These are phyloP conservation scores for Heliconius himera DNA, from an alignment of 1,140 invertebrate genomes.

Conservation along the genomic window DNA sequence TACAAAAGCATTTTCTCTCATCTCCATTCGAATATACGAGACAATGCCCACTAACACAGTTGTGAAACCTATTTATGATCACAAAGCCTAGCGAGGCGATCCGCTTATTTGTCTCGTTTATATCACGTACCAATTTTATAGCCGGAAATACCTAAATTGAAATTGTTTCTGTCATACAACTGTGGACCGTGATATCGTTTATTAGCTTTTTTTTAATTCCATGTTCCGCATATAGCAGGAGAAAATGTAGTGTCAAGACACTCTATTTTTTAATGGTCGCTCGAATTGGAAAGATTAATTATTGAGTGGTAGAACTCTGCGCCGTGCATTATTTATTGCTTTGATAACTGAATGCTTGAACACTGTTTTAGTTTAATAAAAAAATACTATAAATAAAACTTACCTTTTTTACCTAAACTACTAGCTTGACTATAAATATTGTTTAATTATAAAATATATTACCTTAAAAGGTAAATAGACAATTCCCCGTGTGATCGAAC, in stretches of 20 bases:
- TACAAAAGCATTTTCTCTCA: neutral
- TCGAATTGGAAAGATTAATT: neutral
- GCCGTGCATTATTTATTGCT: no score
- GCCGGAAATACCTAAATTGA: constrained; percentile 73
- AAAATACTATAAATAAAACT: no score
- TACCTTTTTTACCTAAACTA: no score
- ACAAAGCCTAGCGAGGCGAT: neutral
- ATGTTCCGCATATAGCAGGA: neutral
- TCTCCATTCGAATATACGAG: neutral
- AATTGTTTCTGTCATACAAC: constrained; percentile 55
- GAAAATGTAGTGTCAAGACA: neutral
- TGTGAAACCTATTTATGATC: neutral
- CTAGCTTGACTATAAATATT: no score
- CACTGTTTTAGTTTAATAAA: no score
- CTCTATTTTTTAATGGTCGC: neutral
- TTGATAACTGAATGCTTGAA: no score
- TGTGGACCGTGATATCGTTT: constrained; percentile 41
- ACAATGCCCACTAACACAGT: neutral
- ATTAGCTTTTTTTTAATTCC: neutral
- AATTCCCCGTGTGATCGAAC: no score
- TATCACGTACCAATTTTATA: constrained; percentile 77
- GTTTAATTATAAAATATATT: no score
- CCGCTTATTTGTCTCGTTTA: constrained; percentile 61
- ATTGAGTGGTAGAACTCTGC: neutral
- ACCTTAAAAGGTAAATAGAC: no score